Evolutionary conservation across 2,113 vertebrate genomes (phyloP).

Genomic region (Entomyzon cyanotis): DNA sequence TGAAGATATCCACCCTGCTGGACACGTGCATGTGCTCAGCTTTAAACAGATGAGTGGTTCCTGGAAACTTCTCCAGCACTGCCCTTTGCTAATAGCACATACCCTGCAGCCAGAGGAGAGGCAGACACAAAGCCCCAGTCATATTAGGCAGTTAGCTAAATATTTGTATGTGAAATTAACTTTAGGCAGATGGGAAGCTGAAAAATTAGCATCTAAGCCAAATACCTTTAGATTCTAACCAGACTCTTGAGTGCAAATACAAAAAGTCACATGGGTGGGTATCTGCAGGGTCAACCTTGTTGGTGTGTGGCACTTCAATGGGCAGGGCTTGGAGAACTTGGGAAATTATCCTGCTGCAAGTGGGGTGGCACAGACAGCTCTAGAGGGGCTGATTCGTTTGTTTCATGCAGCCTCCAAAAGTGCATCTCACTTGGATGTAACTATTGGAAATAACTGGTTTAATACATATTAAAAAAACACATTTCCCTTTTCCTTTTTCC

Average conservation of each 20-base stretch:
- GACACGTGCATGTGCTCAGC: not conserved
- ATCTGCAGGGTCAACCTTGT: not conserved
- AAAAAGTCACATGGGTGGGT: not conserved
- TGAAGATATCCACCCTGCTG: not conserved
- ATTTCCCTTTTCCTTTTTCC: not conserved
- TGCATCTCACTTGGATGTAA: not conserved
- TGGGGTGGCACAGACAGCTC: not conserved
- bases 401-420: not conserved
- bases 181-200: not conserved
- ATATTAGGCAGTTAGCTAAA: not conserved
- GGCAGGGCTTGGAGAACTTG: not conserved
- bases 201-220: not conserved
- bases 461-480: not conserved
- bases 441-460: not conserved
- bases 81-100: not conserved
- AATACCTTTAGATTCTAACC: not conserved
- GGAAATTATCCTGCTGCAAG: not conserved
- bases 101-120: not conserved
- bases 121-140: not conserved
- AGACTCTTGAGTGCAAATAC: not conserved
- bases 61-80: not conserved
- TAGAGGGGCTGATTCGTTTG: not conserved
- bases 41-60: not conserved
- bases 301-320: not conserved
- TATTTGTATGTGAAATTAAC: not conserved